These are phyloP conservation scores for Sus scrofa DNA, from an alignment of 2,113 vertebrate genomes.

Conservation along the genomic window T2T-Sscrofa CM000815.6:97806001-97806500, in stretches of 20 bases:
- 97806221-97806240: slow-evolving; percentile 11
- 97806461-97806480: slow-evolving; percentile 70
- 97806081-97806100: neutral
- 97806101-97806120: neutral
- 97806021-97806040: slow-evolving; percentile 14
- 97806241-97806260: neutral
- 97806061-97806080: neutral
- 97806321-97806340: neutral
- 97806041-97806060: neutral
- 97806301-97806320: neutral
- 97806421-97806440: slow-evolving; percentile 34
- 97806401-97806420: neutral
- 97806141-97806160: neutral
- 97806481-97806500: slow-evolving; percentile 62
- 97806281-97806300: neutral
- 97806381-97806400: neutral
- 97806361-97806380: slow-evolving; percentile 28
- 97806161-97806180: slow-evolving; percentile 22
- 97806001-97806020: neutral
- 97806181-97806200: neutral
- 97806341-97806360: neutral
- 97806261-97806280: neutral
- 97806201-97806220: neutral
- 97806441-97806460: slow-evolving; percentile 54
- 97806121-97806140: neutral